Evolutionary conservation across 2,888 invertebrate genomes (phyloP).

Genomic region (Ecliptopera silaceata): DNA sequence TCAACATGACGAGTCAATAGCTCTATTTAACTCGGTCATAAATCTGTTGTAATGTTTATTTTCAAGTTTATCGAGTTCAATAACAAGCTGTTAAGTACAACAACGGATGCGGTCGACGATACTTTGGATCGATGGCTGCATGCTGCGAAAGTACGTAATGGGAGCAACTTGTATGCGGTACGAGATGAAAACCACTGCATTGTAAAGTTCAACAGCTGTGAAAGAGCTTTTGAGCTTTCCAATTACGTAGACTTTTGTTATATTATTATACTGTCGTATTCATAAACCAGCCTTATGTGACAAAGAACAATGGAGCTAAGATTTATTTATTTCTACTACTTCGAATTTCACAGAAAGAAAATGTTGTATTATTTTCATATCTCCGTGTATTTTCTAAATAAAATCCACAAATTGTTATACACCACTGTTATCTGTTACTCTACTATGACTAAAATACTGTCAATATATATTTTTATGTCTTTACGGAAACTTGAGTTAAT

Average conservation of each 20-base stretch:
- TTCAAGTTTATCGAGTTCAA: conserved; percentile 28
- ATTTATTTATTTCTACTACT: background rate
- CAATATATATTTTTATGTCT: too few species aligned
- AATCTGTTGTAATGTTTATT: conserved; percentile 26
- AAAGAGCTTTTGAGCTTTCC: conserved; percentile 9
- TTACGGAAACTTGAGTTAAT: too few species aligned
- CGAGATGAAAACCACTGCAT: conserved; percentile 28
- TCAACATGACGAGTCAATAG: conserved; percentile 4
- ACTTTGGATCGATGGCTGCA: conserved; percentile 31
- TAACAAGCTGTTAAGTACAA: conserved; percentile 27
- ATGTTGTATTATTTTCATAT: too few species aligned
- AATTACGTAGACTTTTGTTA: background rate
- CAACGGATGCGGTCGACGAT: conserved; percentile 37
- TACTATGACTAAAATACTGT: too few species aligned
- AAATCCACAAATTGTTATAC: too few species aligned
- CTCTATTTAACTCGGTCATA: conserved; percentile 7
- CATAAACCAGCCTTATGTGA: background rate
- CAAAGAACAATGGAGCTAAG: background rate
- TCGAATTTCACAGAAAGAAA: background rate
- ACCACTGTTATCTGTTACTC: too few species aligned
- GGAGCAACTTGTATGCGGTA: conserved; percentile 24
- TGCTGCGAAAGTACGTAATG: conserved; percentile 32
- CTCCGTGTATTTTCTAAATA: too few species aligned
- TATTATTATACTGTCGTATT: background rate
- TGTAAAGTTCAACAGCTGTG: conserved; percentile 15